Conservation (phyloP, 1,140 invertebrate genomes). For the Solen grandis region DNA sequence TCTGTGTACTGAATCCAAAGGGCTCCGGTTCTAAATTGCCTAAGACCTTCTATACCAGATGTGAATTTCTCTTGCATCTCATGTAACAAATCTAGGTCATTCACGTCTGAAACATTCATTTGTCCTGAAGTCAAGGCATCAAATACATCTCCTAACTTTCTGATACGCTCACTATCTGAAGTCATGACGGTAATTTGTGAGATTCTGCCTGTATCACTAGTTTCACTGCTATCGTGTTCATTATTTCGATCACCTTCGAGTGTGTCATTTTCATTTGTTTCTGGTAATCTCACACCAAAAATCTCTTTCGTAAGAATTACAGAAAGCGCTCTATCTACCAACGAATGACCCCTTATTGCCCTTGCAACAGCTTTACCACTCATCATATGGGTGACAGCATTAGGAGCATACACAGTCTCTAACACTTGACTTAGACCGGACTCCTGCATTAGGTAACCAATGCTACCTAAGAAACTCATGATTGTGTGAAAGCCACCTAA, state of each 20-base stretch:
- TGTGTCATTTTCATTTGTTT: not conserved
- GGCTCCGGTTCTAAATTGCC: not conserved
- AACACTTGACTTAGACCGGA: slow-evolving; percentile 62
- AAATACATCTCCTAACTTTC: slow-evolving; percentile 1
- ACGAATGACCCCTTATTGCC: slow-evolving; percentile 52
- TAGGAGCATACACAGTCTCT: slow-evolving; percentile 61
- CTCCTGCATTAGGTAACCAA: slow-evolving; percentile 46
- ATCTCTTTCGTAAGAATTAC: slow-evolving; percentile 11
- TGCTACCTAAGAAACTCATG: slow-evolving; percentile 61
- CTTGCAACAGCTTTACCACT: slow-evolving; percentile 27
- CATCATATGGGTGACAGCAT: slow-evolving; percentile 76
- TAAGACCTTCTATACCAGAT: slow-evolving; percentile 8
- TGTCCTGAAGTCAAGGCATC: slow-evolving; percentile 2
- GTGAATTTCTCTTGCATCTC: no score
- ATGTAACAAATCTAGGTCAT: no score
- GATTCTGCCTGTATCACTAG: not conserved
- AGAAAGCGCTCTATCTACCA: slow-evolving; percentile 61
- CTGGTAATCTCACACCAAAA: not conserved
- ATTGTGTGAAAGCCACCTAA: slow-evolving; percentile 65
- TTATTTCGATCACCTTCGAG: not conserved
- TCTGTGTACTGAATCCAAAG: slow-evolving; percentile 69
- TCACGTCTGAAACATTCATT: no score
- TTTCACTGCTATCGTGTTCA: not conserved
- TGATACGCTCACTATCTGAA: not conserved
- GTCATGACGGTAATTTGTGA: not conserved